phyloP scores from a whole-genome alignment of 1,140 invertebrate species.

The Brachionus rubens region DNA sequence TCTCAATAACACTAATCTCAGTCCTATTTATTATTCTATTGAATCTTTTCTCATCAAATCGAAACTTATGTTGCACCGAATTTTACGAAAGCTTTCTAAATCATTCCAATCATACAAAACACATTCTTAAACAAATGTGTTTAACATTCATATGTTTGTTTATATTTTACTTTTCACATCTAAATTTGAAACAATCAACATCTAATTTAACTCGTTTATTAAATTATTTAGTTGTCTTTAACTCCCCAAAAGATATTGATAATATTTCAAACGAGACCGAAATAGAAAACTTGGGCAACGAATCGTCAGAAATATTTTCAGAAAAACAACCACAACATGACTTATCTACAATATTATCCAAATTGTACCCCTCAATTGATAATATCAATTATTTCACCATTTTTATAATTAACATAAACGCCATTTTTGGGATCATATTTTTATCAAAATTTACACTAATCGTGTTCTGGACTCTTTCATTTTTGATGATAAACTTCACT shows the following conservation, averaged over 20 bases:
- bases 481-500: constrained; percentile 2
- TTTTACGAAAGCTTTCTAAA: constrained; percentile 17
- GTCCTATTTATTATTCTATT: background rate
- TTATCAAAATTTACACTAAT: background rate
- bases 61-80: constrained; percentile 9
- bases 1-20: background rate
- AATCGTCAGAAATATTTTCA: too few relatives aligned
- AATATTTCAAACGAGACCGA: too few relatives aligned
- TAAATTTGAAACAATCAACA: background rate
- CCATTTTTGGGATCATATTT: background rate
- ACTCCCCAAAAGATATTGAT: too few relatives aligned
- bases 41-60: background rate
- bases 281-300: too few relatives aligned
- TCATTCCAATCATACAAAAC: background rate
- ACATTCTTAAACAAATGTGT: constrained; percentile 9
- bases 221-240: too few relatives aligned
- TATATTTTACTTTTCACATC: constrained; percentile 3
- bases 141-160: constrained; percentile 6
- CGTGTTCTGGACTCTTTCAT: constrained; percentile 5
- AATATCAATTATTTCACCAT: background rate
- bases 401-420: background rate
- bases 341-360: too few relatives aligned
- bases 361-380: background rate
- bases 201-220: too few relatives aligned
- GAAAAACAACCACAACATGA: too few relatives aligned